Evolutionary conservation across 2,797 vertebrate species (phyloP), one percentile per base, ranked within the genome.

Genomic region (Psittacula derbiana): DNA sequence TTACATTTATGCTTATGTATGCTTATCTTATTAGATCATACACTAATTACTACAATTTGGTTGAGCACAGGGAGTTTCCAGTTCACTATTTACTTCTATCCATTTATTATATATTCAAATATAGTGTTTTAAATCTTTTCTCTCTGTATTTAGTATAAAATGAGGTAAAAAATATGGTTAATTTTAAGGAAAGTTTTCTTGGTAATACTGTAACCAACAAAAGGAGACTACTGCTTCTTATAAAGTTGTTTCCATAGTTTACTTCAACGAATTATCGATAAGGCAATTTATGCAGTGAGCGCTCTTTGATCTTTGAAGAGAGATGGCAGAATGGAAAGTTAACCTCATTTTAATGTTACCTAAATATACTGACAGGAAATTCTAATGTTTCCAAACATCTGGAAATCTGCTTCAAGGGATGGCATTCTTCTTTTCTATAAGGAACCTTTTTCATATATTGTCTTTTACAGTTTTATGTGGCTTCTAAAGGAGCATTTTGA

Each of bases 341-440:
- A 97, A 96, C 94, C 88, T 98, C 95, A 97, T 97, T 97, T 97
- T 97, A 97, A 95, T 96, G 97, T 96, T 93, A 97, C 96, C 95
- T 98, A 98, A 98, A 98, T 97, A 95, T 95, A 97, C 96, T 96
- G 96, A 97, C 95, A 98, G 96, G 96, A 98, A 97, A 98, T 96
- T 95, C 95, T 96, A 97, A 98, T 98, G 97, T 97, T 98, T 96
- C 91, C 93, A 97, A 98, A 97, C 93, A 98, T 98, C 97, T 98
- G 96, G 97, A 98, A 97, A 96, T 97, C 90, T 95, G 94, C 96
- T 98, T 97, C 91, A 95, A 88, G 94, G 93, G 92, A 96, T 62
- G 86, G 82, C 78, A 93, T 95, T 97, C 94, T 96, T 96, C 94
- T 96, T 94, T 97, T 96, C 92, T 84, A 40, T 96, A 93, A 96